phyloP scores from a whole-genome alignment of 2,797 vertebrate genomes.

The Alexandromys oeconomus region DNA sequence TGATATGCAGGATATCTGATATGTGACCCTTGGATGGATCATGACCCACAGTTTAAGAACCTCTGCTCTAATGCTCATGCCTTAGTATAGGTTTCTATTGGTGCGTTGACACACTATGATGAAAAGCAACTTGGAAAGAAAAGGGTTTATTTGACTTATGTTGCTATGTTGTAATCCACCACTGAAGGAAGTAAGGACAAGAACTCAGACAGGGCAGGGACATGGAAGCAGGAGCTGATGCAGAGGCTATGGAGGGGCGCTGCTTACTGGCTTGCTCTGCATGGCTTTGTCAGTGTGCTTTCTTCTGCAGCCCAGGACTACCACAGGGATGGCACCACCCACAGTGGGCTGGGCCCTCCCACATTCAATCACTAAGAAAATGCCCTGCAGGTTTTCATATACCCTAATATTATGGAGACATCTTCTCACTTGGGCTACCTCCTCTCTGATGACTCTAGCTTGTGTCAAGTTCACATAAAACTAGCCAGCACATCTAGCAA shows the following conservation, averaged over 20 bases:
- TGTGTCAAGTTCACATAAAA: background rate
- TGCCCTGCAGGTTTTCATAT: background rate
- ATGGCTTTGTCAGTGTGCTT: background rate
- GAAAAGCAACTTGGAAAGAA: background rate
- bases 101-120: background rate
- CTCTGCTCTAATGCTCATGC: background rate
- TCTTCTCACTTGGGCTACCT: background rate
- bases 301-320: background rate
- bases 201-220: background rate
- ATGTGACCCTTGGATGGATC: background rate
- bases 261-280: background rate
- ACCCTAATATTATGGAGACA: background rate
- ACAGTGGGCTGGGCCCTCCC: too few relatives aligned
- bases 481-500: background rate
- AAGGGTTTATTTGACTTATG: background rate
- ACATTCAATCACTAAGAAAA: background rate
- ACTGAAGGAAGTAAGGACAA: background rate
- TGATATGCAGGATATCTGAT: background rate
- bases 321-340: background rate
- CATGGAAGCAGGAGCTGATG: background rate
- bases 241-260: background rate
- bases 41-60: background rate
- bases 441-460: background rate
- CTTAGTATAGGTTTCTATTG: background rate
- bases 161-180: background rate